phyloP scores from a whole-genome alignment of 2,113 vertebrate species.

The Stegostoma tigrinum region DNA sequence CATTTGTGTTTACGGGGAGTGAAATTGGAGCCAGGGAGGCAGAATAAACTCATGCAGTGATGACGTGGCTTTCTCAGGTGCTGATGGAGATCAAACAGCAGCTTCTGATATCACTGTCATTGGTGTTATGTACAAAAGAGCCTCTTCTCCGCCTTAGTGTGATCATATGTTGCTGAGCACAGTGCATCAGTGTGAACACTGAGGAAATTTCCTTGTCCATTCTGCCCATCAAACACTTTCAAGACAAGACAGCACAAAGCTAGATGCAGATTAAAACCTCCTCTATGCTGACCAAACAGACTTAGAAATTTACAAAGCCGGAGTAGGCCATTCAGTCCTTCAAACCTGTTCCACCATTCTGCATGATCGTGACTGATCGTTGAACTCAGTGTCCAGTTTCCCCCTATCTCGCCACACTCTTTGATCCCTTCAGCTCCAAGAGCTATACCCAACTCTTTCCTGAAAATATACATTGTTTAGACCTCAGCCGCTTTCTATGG shows the following conservation, averaged over 20 bases:
- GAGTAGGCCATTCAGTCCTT: too few relatives aligned
- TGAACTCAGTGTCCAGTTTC: too few relatives aligned
- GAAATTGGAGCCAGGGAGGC: background rate
- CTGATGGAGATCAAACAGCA: background rate
- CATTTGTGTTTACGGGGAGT: background rate
- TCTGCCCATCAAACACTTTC: background rate
- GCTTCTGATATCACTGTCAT: background rate
- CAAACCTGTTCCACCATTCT: too few relatives aligned
- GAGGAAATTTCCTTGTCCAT: background rate
- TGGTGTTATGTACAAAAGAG: background rate
- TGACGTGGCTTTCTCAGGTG: background rate
- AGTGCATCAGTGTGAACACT: background rate
- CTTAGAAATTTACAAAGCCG: too few relatives aligned
- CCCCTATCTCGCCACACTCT: too few relatives aligned
- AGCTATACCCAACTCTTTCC: too few relatives aligned
- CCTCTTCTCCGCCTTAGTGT: too few relatives aligned
- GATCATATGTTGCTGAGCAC: conserved; percentile 11
- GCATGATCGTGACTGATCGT: too few relatives aligned
- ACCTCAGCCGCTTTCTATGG: too few relatives aligned
- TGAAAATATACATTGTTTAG: too few relatives aligned
- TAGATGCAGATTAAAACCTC: background rate
- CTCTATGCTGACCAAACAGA: background rate
- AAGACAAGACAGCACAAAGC: background rate
- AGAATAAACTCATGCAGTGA: background rate
- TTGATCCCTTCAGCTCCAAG: too few relatives aligned